Evolutionary conservation across 2,888 invertebrate genomes (phyloP), one percentile per base, ranked within the genome.

Genomic region (Sialis fuliginosa): DNA sequence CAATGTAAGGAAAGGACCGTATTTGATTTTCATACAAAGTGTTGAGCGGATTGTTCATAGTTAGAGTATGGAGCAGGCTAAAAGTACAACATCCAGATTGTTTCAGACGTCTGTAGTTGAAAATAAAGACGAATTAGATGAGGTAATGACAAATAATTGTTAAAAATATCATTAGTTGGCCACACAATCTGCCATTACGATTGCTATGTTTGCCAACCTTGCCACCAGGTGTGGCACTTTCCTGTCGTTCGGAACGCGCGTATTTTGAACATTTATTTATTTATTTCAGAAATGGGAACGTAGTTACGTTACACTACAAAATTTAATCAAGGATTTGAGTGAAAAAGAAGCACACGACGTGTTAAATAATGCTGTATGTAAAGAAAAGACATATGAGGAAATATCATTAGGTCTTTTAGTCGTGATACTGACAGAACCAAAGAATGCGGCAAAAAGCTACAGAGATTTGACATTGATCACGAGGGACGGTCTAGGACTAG

Each of bases 291-390:
- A 88, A 74, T 84, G 88, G 61, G 91, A 93, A 64, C 78, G 86
- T 61, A 85, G 86, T 58, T 86, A 82, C 66, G 72, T 71, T 58
- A 77, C 76, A 60, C 74, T 92, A 52, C 84, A 84, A 65, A 77
- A 75, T 56, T 70, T 90, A 56, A 81, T 81, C 49, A 73, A 77
- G 53, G 90, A 89, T 54, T 75, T 89, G 57, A 90, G 88, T 57
- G 95, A 95, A 60, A 87, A 92, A 61, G 93, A 95, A 68, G 81
- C 87, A 57, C 92, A 93, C 63, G 93, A 95, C 64, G 82, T 84
- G 33, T 73, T 95, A 45, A 90, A 88, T 61, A 87, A 83, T 64
- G 82, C 89, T 51, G 85, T 91, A 53, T 81, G 87, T 61, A 89
- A 90, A 65, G 86, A 86, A 53, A 77, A 75, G 57, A 85, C 83